Percentiles rank a stretch among this genome's conserved stretches.
Conservation (phyloP, 2,113 vertebrate genomes). For the Rhegmatorhina hoffmannsi region DNA sequence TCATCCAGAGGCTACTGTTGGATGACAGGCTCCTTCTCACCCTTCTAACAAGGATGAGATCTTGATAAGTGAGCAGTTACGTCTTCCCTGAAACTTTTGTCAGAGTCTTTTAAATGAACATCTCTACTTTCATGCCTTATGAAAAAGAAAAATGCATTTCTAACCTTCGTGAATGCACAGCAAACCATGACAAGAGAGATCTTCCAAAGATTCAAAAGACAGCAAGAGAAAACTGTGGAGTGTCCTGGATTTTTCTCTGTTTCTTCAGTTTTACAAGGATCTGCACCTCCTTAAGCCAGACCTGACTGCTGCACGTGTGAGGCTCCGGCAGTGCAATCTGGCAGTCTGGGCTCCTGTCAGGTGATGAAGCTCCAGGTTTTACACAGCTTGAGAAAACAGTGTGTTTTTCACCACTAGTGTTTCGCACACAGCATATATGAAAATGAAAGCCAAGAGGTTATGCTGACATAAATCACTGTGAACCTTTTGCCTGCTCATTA, state of each 20-base stretch:
- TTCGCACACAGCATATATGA: not conserved
- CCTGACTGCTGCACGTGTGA: not conserved
- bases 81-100: not conserved
- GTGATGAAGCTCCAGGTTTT: not conserved
- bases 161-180: not conserved
- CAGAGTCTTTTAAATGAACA: not conserved
- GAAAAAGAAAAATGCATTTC: not conserved
- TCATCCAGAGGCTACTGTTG: not conserved
- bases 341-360: not conserved
- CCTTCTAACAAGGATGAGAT: not conserved
- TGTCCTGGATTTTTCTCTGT: not conserved
- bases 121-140: not conserved
- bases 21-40: not conserved
- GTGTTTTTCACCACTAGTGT: not conserved
- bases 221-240: not conserved
- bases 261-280: not conserved
- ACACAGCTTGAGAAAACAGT: not conserved
- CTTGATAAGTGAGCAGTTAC: not conserved
- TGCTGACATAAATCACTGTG: not conserved
- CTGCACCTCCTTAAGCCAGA: not conserved
- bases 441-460: not conserved
- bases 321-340: not conserved
- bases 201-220: not conserved
- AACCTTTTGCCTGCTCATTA: not conserved
- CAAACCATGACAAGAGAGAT: not conserved